These are phyloP conservation scores for Arnoldichthys spilopterus DNA, from an alignment of 2,797 vertebrate genomes.

Conservation along the genomic window DNA sequence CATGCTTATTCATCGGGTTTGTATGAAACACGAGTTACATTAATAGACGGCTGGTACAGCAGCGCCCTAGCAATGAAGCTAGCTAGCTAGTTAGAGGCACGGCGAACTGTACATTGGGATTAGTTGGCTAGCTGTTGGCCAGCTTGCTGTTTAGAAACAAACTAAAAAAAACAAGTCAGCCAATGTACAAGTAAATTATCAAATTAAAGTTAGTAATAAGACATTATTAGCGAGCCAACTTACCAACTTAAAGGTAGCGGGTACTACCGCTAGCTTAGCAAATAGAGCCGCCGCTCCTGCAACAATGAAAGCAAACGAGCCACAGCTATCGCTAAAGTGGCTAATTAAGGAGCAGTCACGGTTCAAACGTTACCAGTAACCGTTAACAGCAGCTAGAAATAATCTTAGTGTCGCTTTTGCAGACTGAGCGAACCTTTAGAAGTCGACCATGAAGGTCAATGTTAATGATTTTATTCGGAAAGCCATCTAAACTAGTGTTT, in stretches of 20 bases:
- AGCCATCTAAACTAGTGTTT: not conserved
- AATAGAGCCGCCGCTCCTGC: no score
- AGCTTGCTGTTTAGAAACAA: no score
- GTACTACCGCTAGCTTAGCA: not conserved
- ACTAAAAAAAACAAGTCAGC: no score
- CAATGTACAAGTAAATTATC: no score
- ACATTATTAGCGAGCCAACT: no score
- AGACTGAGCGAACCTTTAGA: not conserved
- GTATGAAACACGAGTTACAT: not conserved
- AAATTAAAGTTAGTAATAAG: not conserved
- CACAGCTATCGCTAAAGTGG: not conserved
- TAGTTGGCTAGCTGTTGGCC: no score
- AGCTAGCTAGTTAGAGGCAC: no score
- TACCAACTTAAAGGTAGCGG: no score
- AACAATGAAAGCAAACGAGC: constrained; percentile 7
- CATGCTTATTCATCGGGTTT: not conserved
- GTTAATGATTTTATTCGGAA: not conserved
- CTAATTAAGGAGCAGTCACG: not conserved
- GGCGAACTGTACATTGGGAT: no score
- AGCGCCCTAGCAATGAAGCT: not conserved
- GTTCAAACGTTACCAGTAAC: not conserved
- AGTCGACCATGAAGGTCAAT: not conserved
- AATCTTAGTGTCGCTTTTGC: not conserved
- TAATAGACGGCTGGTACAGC: not conserved
- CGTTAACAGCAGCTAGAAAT: not conserved